Conservation (phyloP, 64 coral and sea anemone genomes). For the Montipora efflorescens region DNA sequence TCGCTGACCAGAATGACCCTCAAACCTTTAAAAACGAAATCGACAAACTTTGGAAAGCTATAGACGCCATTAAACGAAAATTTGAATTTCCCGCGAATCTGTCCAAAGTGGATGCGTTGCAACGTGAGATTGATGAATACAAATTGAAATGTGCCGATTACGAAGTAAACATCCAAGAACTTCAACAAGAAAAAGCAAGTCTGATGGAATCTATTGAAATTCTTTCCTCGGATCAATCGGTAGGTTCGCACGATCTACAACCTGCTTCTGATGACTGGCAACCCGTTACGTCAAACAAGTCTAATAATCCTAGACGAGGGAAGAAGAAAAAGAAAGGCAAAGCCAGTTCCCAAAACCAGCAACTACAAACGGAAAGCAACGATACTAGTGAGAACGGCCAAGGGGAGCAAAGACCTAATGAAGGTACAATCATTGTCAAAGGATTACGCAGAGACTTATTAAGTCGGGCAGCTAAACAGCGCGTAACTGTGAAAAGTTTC, state of each 20-base stretch:
- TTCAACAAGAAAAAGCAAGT: neutral
- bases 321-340: neutral
- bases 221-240: conserved; percentile 8
- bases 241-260: neutral
- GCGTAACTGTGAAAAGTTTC: neutral
- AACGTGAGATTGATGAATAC: conserved; percentile 15
- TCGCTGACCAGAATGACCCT: no score
- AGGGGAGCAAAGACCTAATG: conserved; percentile 21
- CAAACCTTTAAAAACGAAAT: neutral
- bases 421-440: conserved; percentile 17
- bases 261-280: conserved; percentile 31
- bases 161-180: neutral
- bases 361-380: conserved; percentile 17
- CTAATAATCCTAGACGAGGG: conserved; percentile 21
- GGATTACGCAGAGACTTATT: conserved; percentile 15
- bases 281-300: conserved; percentile 13
- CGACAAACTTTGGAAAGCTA: neutral
- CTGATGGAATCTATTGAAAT: conserved; percentile 4
- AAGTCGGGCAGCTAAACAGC: neutral
- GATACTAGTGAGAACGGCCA: neutral
- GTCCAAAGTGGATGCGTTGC: conserved; percentile 18
- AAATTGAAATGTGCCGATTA: neutral
- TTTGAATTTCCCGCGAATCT: neutral
- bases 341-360: neutral
- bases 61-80: neutral